phyloP scores from a whole-genome alignment of 2,888 invertebrate species.

The Cryptosula pallasiana region DNA sequence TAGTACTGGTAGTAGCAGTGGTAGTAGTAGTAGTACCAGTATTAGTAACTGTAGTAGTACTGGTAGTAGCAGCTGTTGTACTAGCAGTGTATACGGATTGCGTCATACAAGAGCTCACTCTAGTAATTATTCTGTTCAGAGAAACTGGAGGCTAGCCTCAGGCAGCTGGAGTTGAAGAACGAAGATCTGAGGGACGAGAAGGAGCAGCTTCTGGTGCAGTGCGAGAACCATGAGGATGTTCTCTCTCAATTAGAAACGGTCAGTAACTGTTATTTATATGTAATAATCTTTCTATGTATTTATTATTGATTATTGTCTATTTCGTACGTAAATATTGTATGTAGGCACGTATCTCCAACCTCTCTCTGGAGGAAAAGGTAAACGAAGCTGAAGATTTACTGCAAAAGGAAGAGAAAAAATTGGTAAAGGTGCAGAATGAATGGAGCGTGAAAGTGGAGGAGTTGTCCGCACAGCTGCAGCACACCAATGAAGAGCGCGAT shows the following conservation, averaged over 20 bases:
- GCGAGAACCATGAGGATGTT: constrained; percentile 35
- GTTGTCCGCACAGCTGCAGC: not conserved
- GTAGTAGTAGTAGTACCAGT: no score
- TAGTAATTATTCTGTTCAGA: not conserved
- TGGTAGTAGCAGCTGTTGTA: no score
- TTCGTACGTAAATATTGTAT: no score
- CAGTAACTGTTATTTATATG: not conserved
- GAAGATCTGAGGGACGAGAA: constrained; percentile 40
- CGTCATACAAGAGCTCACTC: no score
- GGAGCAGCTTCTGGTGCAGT: constrained; percentile 35
- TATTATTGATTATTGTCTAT: no score
- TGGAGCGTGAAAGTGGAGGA: not conserved
- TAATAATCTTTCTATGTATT: no score
- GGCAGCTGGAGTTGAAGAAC: constrained; percentile 38
- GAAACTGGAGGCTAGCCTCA: not conserved
- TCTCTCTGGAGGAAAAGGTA: not conserved
- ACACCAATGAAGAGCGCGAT: not conserved
- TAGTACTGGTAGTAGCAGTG: no score
- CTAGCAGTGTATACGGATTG: no score
- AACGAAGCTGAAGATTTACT: not conserved
- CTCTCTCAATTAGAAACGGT: not conserved
- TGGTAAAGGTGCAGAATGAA: not conserved
- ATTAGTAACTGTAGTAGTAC: no score
- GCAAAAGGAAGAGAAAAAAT: not conserved
- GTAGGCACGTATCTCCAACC: no score